Percentiles rank a stretch among this genome's conserved stretches.
Conservation (phyloP, 1,140 invertebrate genomes). For the Drosophila lowei region DNA sequence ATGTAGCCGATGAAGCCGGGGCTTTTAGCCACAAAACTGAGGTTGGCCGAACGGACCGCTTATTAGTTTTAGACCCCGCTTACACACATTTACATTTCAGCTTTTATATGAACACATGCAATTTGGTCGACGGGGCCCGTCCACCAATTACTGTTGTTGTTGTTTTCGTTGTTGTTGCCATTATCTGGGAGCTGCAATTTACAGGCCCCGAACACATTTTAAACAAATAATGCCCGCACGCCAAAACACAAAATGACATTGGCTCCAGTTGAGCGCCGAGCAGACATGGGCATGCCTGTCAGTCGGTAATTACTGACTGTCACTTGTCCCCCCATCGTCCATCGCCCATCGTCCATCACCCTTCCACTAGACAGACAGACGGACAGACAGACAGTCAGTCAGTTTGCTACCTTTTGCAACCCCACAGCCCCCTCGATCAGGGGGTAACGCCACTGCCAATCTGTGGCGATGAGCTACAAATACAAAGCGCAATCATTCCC, state of each 20-base stretch:
- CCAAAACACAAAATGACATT: constrained; percentile 53
- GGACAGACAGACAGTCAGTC: constrained; percentile 9
- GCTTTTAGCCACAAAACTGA: neutral
- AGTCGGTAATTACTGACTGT: constrained; percentile 53
- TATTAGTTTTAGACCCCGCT: constrained; percentile 49
- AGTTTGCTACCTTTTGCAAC: constrained; percentile 27
- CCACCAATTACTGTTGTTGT: constrained; percentile 61
- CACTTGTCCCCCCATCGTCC: constrained; percentile 28
- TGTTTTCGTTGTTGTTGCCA: constrained; percentile 35
- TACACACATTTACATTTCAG: constrained; percentile 45
- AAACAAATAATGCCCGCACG: constrained; percentile 75
- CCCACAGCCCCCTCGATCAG: neutral
- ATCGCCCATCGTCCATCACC: neutral
- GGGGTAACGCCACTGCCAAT: constrained; percentile 20
- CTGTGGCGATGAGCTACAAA: constrained; percentile 54
- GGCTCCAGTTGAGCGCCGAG: constrained; percentile 35
- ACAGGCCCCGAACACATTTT: constrained; percentile 62
- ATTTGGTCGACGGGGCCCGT: constrained; percentile 48
- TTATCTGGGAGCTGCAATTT: constrained; percentile 72
- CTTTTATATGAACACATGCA: constrained; percentile 60
- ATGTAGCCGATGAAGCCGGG: too few relatives aligned
- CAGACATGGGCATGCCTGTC: constrained; percentile 57
- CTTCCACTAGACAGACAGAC: neutral
- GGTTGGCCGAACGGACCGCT: constrained; percentile 29
- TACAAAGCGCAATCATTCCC: constrained; percentile 69